Conservation (phyloP, 2,113 vertebrate genomes). For the Butorides virescens region DNA sequence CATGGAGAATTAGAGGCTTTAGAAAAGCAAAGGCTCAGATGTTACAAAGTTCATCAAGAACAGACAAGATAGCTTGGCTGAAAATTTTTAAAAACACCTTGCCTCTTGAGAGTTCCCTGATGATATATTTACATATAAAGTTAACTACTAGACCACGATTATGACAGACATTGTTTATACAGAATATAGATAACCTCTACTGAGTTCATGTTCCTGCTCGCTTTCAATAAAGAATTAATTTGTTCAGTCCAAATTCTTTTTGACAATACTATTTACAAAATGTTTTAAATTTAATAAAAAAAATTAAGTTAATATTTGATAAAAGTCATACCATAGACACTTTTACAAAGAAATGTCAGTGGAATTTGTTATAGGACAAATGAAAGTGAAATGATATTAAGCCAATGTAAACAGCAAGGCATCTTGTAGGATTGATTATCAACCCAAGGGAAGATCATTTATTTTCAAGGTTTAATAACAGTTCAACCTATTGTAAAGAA, state of each 20-base stretch:
- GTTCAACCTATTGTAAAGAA: not conserved
- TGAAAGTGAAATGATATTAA: not conserved
- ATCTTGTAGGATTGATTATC: not conserved
- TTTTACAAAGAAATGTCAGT: not conserved
- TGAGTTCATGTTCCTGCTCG: not conserved
- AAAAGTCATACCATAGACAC: not conserved
- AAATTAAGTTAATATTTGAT: not conserved
- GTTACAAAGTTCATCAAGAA: not conserved
- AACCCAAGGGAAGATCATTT: not conserved
- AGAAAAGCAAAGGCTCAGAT: not conserved
- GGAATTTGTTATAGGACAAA: constrained; percentile 1
- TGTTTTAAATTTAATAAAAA: not conserved
- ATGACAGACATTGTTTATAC: not conserved
- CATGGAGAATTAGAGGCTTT: not conserved
- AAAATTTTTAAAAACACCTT: not conserved
- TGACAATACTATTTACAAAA: not conserved
- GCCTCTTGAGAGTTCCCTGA: not conserved
- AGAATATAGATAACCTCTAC: not conserved
- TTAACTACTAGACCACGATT: not conserved
- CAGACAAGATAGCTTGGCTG: not conserved
- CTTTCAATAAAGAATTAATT: not conserved
- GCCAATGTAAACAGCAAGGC: not conserved
- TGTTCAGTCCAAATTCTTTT: not conserved
- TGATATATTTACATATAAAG: not conserved
- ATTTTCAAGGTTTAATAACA: constrained; percentile 17